Evolutionary conservation across 2,888 invertebrate genomes (phyloP).

Genomic region (Netelia fuscicornis): DNA sequence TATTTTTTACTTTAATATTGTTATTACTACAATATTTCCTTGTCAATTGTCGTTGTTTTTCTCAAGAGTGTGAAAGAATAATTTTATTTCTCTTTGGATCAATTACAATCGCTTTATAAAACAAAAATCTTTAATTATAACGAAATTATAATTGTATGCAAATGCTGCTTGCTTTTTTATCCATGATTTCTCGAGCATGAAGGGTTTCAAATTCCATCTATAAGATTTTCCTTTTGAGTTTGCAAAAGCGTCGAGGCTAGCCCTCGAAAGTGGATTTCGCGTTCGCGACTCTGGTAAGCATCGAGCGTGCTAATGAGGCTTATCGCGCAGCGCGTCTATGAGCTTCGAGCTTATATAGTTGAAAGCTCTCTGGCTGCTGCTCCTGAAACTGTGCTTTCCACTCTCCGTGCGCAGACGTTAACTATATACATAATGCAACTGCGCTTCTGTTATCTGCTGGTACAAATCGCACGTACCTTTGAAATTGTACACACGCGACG

Average conservation of each 20-base stretch:
- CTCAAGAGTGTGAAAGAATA: too few species aligned
- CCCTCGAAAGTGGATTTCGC: constrained; percentile 40
- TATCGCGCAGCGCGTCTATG: constrained; percentile 15
- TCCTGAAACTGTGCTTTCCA: background rate
- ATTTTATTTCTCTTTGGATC: too few species aligned
- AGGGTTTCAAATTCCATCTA: background rate
- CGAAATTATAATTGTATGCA: too few species aligned
- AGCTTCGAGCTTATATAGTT: constrained; percentile 31
- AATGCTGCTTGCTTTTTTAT: background rate
- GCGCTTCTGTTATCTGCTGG: constrained; percentile 60
- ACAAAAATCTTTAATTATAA: too few species aligned
- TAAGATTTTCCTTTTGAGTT: constrained; percentile 42
- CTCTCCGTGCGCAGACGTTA: constrained; percentile 22
- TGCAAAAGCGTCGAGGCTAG: background rate
- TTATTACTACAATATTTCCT: too few species aligned
- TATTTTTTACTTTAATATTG: too few species aligned
- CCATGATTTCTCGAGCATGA: background rate
- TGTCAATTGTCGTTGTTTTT: too few species aligned
- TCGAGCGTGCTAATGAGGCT: constrained; percentile 64
- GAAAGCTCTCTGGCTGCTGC: constrained; percentile 30
- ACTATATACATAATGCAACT: constrained; percentile 16
- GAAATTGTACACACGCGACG: constrained; percentile 53
- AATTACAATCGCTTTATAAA: too few species aligned
- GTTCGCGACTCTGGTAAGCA: constrained; percentile 49
- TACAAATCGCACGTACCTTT: constrained; percentile 63